Base-by-base conservation (phyloP, 2,113 vertebrate genomes). In the Myrmecophaga tridactyla region DNA sequence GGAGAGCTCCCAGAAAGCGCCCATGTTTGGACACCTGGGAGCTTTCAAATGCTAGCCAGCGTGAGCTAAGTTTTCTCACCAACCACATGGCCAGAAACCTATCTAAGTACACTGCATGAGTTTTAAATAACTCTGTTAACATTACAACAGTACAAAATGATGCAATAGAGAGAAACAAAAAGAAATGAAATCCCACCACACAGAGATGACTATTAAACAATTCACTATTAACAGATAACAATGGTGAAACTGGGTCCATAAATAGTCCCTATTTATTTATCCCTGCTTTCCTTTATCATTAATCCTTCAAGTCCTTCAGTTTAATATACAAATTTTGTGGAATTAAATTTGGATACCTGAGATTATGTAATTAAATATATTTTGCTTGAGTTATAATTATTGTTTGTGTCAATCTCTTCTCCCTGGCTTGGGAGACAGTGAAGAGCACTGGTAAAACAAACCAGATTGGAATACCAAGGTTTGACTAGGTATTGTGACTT, bases 1-100 rank as follows among this genome's bases (percentile, higher is more conserved):
- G 97, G 96, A 97, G 92, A 97, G 95, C 94, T 94, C 96, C 94
- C 58, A 8, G 27, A 63, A 48, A 53, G 41, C 75, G 41, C 1
- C 13, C 7, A 4, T 34, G n/a, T 81, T 94, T 94, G 89, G 77
- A 67, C 43, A 73, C 17, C 6, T 56, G 31, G 6, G 48, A 51
- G 6, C 14, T 94, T 95, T 82, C 36, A 76, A 85, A 84, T 67
- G 7, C 75, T n/a, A 29, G 14, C 20, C 70, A 46, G 41, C 72
- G 12, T 17, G n/a, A 84, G 73, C 34, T 60, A 73, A 43, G 41
- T 65, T 73, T 56, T 86, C 69, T 89, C 13, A 60, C 41, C 23
- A 60, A 39, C 78, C 29, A 73, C 29, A 69, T 46, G 41, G 46
- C 7, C 15, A 56, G 34, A 95, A 83, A 77, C 25, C 41, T 82